These are phyloP conservation scores for Pollenia angustigena DNA, from an alignment of 2,888 invertebrate species.

Conservation along the genomic window DNA sequence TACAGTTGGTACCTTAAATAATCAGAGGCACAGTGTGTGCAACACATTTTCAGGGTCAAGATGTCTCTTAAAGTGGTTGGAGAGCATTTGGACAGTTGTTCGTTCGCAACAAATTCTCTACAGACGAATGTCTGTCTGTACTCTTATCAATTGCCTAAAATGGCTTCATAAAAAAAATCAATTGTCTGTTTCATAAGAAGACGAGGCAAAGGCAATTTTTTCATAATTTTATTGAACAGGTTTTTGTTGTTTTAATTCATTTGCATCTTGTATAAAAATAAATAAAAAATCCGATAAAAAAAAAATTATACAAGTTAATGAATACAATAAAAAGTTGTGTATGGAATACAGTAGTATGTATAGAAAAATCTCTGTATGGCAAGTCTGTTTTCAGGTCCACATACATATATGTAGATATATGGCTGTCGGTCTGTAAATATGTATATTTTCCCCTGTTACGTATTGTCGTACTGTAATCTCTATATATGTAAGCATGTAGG, in stretches of 20 bases:
- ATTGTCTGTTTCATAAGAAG: constrained; percentile 1
- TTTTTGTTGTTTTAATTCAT: constrained; percentile 11
- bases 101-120: background rate
- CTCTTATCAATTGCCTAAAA: constrained; percentile 3
- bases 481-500: constrained; percentile 51
- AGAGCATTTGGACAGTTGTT: background rate
- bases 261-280: constrained; percentile 31
- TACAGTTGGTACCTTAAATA: constrained; percentile 26
- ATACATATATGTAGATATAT: no score
- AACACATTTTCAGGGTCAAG: constrained; percentile 67
- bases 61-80: constrained; percentile 46
- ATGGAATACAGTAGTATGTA: background rate
- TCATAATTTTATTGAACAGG: constrained; percentile 23
- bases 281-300: constrained; percentile 18
- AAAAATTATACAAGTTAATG: constrained; percentile 13
- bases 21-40: constrained; percentile 59
- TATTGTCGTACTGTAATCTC: background rate
- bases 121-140: background rate
- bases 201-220: background rate
- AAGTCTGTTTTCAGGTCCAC: background rate
- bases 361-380: background rate
- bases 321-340: constrained; percentile 22
- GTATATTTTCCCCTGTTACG: background rate
- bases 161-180: background rate
- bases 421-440: background rate